Base-by-base conservation (phyloP, 2,113 vertebrate species). In the Malaclemys terrapin region DNA sequence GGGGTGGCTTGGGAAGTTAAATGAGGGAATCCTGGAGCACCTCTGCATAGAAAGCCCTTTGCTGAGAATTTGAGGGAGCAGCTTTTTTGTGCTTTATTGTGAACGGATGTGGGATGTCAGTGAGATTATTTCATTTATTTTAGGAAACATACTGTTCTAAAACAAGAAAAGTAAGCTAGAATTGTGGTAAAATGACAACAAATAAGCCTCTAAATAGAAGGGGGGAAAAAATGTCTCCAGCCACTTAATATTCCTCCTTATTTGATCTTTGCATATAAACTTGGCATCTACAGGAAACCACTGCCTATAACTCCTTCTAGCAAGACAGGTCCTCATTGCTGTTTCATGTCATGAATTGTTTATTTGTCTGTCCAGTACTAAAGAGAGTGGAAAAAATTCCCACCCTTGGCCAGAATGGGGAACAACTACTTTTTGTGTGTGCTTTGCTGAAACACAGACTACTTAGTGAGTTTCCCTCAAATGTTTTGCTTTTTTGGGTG, bases 1-100 rank as follows among this genome's bases (percentile, higher is more conserved):
- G 92, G 95, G 89, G 90, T 92, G 94, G 86, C 90, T 96, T 95
- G 78, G 47, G 93, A 94, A 94, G 79, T 92, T 93, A 96, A 96
- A 91, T 89, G 90, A 94, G 91, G 3, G 14, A 62, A 76, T 96
- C 84, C 90, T 91, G 72, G 76, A 1, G 85, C 92, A 95, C 85
- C 38, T 11, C 85, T 72, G 57, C 45, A 62, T 84, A 31, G 91
- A 96, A 92, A 29, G 53, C 35, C 90, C 87, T 94, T 88, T 65
- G 84, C 72, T 57, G 45, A 95, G 85, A 91, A 89, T 47, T 83
- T 53, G 87, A 62, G 59, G 12, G 6, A 96, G 62, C 85, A 57
- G 91, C 81, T 84, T 94, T 65, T 65, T 95, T 96, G 85, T 96
- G 81, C 81, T 85, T 96, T 50, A 69, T 38, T 69, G 9, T 86